phyloP scores from a whole-genome alignment of 1,140 invertebrate genomes.

The Cydia splendana region DNA sequence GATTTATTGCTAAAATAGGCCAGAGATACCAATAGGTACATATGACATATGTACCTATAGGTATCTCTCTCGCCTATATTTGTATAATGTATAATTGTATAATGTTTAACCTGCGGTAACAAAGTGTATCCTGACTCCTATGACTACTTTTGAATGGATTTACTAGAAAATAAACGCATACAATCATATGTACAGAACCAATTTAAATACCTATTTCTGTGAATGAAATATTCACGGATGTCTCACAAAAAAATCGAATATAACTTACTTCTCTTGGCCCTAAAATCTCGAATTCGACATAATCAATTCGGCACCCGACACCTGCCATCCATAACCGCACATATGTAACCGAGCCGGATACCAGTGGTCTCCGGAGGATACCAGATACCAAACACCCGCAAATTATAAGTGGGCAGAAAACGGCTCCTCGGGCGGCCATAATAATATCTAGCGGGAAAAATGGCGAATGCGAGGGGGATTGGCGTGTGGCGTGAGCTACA shows the following conservation, averaged over 20 bases:
- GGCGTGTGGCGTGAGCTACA: slow-evolving; percentile 9
- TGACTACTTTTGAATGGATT: too few relatives aligned
- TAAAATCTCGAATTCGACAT: slow-evolving; percentile 34
- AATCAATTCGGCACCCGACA: slow-evolving; percentile 51
- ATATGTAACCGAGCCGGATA: slow-evolving; percentile 46
- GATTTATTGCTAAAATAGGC: too few relatives aligned
- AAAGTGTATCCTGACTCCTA: too few relatives aligned
- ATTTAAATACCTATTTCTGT: too few relatives aligned
- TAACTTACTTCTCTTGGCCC: neutral
- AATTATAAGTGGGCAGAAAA: slow-evolving; percentile 64
- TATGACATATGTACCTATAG: too few relatives aligned
- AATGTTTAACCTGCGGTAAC: too few relatives aligned
- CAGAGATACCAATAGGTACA: too few relatives aligned
- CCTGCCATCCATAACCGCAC: slow-evolving; percentile 42
- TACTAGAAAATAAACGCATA: too few relatives aligned
- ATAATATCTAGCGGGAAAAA: slow-evolving; percentile 68
- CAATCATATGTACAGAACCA: too few relatives aligned
- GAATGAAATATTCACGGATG: too few relatives aligned
- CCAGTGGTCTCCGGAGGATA: slow-evolving; percentile 46
- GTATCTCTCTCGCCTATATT: too few relatives aligned
- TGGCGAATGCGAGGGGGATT: slow-evolving; percentile 46
- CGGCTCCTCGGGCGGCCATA: slow-evolving; percentile 65
- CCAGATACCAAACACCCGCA: slow-evolving; percentile 53
- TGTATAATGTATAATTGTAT: too few relatives aligned
- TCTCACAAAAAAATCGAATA: neutral